Conservation (phyloP, 1,140 invertebrate species). For the Globodera ellingtonae region DNA sequence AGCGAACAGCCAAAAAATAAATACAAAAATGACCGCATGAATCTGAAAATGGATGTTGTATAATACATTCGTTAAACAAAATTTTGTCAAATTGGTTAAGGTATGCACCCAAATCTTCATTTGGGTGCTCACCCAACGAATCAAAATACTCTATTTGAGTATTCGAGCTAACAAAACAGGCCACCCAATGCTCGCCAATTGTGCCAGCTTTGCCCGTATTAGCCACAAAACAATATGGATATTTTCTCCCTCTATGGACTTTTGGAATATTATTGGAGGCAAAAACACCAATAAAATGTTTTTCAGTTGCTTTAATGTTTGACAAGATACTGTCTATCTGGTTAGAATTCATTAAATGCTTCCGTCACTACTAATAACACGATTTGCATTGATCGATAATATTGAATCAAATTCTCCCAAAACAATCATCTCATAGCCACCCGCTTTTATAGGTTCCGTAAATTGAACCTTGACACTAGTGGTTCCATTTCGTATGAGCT, state of each 20-base stretch:
- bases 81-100: neutral
- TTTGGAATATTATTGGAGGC: constrained; percentile 23
- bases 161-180: neutral
- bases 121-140: constrained; percentile 11
- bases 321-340: constrained; percentile 3
- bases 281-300: constrained; percentile 28
- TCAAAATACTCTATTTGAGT: constrained; percentile 26
- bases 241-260: neutral
- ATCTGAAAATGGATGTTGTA: constrained; percentile 6
- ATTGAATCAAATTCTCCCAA: constrained; percentile 35
- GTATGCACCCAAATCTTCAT: constrained; percentile 5
- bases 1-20: constrained; percentile 13
- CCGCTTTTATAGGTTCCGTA: constrained; percentile 7
- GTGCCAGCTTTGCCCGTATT: constrained; percentile 8
- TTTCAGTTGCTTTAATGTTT: constrained; percentile 2
- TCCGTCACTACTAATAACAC: constrained; percentile 29
- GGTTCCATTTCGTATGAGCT: constrained; percentile 33
- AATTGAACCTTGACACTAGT: constrained; percentile 26
- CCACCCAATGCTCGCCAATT: constrained; percentile 18
- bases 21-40: constrained; percentile 25
- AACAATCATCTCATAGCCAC: constrained; percentile 30
- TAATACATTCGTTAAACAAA: neutral
- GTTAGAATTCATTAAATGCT: constrained; percentile 32
- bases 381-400: constrained; percentile 35
- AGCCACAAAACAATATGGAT: constrained; percentile 23